Base-by-base conservation (phyloP, 35 echinoderm and acorn worm species). In the Hemicentrotus pulcherrimus region DNA sequence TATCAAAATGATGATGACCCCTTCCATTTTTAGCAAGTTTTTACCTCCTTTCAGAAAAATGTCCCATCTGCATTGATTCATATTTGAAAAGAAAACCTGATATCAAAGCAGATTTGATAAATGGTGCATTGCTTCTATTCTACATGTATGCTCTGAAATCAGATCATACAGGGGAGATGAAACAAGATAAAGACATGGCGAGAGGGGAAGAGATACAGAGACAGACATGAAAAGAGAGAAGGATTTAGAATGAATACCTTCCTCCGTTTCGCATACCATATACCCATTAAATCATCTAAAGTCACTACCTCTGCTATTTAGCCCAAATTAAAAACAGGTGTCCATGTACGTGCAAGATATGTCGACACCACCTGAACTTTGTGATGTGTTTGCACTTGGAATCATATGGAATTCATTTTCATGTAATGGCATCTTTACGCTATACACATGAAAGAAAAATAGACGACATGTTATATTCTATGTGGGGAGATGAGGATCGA, bases 341-440 rank as follows among this genome's bases (percentile, higher is more conserved):
- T 22, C 19, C 65, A 28, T 78, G 19, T n/a, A n/a, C 22, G 65
- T 78, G 18, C 22, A 5, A n/a, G 6, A 10, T 55, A 55, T 55
- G 50, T 55, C 50, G 50, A 15, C 50, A 12, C 50, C 10, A 55
- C 50, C 50, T 55, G 50, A 55, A 55, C 50, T 1, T 8, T n/a
- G 22, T 78, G 18, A 78, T 78, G 65, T n/a, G 22, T 78, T 28
- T 78, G 65, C 65, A 78, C 65, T 78, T 78, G n/a, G 6, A 0
- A 24, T n/a, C 65, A 78, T 78, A 78, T 78, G 65, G 65, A 78
- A 78, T 28, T 78, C 65, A 78, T 78, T 78, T 78, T 78, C 65
- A 78, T n/a, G 18, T 78, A 78, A 78, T 22, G 24, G 65, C 65
- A 78, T 6, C 61, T 78, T 78, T 6, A 78, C 65, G n/a, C 19